phyloP scores from a whole-genome alignment of 2,888 invertebrate species.

The Agonum fuliginosum region DNA sequence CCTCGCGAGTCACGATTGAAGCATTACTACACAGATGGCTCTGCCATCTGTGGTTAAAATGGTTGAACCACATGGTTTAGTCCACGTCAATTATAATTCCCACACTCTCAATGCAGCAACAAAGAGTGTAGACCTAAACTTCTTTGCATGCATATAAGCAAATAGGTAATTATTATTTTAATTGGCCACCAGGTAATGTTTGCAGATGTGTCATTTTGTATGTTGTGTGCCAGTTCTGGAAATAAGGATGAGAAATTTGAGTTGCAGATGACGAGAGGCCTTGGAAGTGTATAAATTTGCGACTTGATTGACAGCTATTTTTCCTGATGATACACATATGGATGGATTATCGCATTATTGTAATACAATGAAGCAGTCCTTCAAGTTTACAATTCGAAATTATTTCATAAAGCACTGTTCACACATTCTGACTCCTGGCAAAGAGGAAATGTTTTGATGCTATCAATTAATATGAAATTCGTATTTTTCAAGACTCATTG shows the following conservation, averaged over 20 bases:
- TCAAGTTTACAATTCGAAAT: too few relatives aligned
- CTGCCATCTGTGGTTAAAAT: not conserved
- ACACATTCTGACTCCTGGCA: too few relatives aligned
- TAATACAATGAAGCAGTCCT: constrained; percentile 3
- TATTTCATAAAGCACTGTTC: too few relatives aligned
- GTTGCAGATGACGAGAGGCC: constrained; percentile 23
- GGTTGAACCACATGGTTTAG: constrained; percentile 34
- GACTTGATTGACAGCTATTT: not conserved
- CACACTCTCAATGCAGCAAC: constrained; percentile 33
- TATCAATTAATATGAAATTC: too few relatives aligned
- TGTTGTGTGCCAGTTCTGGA: constrained; percentile 2
- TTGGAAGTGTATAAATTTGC: constrained; percentile 16
- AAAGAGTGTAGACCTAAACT: not conserved
- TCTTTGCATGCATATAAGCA: constrained; percentile 7
- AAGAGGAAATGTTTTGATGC: too few relatives aligned
- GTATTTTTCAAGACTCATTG: too few relatives aligned
- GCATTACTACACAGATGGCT: constrained; percentile 31
- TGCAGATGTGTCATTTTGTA: constrained; percentile 1
- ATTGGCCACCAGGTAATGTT: constrained; percentile 8
- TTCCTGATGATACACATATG: not conserved
- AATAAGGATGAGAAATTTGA: constrained; percentile 1
- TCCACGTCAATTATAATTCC: constrained; percentile 34
- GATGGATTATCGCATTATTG: not conserved
- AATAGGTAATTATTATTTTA: constrained; percentile 35
- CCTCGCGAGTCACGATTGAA: not conserved